These are phyloP conservation scores for Tachysurus fulvidraco DNA, from an alignment of 2,113 vertebrate species.

Conservation along the genomic window DNA sequence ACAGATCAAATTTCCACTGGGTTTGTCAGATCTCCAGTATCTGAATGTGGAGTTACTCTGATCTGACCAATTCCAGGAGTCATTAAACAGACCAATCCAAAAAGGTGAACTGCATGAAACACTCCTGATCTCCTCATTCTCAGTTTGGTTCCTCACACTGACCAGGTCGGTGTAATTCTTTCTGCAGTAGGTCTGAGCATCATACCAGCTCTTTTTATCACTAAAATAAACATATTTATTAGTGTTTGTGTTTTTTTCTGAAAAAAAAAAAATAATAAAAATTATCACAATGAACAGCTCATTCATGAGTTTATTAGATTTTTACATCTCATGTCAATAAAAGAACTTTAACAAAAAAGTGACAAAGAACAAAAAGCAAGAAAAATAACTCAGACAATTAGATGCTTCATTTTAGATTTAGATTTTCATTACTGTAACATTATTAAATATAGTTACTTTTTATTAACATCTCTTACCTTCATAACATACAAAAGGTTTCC, in stretches of 20 bases:
- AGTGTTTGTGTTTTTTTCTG: background rate
- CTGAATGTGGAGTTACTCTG: constrained; percentile 22
- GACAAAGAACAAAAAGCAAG: background rate
- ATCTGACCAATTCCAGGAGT: constrained; percentile 30
- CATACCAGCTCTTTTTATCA: background rate
- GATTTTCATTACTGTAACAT: background rate
- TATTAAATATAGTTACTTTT: background rate
- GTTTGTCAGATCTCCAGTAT: background rate
- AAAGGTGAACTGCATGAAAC: background rate
- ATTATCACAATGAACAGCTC: background rate
- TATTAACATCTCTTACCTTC: too few relatives aligned
- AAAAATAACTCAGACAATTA: background rate
- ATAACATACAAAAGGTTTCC: too few relatives aligned
- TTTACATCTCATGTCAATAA: background rate
- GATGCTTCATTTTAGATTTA: background rate
- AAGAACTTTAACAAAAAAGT: background rate
- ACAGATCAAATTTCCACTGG: constrained; percentile 6
- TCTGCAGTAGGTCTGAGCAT: constrained; percentile 4
- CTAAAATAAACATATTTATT: background rate
- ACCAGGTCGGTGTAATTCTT: background rate
- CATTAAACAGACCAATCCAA: constrained; percentile 24
- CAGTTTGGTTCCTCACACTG: constrained; percentile 8
- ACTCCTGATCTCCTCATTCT: background rate
- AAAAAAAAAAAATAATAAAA: background rate
- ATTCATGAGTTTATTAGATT: background rate